Conservation (phyloP, 2,888 invertebrate species). For the Lamellibrachia columna region DNA sequence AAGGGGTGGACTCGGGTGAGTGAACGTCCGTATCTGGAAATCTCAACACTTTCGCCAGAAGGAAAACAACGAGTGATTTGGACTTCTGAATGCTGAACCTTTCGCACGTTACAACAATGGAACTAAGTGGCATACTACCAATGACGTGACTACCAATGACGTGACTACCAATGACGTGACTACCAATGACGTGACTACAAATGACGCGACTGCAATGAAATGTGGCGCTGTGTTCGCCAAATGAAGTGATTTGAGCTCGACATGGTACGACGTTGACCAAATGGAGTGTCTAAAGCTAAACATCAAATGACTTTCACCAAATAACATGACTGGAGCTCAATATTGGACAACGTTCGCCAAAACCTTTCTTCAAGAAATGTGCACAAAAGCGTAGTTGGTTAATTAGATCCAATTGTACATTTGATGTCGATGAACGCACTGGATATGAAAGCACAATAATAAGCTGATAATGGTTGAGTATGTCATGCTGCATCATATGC, state of each 20-base stretch:
- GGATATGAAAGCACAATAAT: background rate
- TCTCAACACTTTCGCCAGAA: slow-evolving; percentile 11
- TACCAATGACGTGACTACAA: too few species aligned
- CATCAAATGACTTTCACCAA: background rate
- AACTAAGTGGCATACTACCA: background rate
- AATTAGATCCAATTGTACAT: background rate
- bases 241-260: background rate
- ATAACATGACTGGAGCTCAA: background rate
- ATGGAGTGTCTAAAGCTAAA: background rate
- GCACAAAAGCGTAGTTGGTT: background rate
- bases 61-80: background rate
- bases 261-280: background rate
- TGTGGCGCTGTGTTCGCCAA: background rate
- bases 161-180: too few species aligned
- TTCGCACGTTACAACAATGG: background rate
- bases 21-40: background rate
- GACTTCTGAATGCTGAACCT: background rate
- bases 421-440: background rate
- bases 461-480: background rate
- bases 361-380: background rate
- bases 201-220: too few species aligned
- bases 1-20: background rate
- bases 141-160: too few species aligned
- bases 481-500: background rate
- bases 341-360: background rate